phyloP scores from a whole-genome alignment of 2,113 vertebrate species.

The Hyaena hyaena region DNA sequence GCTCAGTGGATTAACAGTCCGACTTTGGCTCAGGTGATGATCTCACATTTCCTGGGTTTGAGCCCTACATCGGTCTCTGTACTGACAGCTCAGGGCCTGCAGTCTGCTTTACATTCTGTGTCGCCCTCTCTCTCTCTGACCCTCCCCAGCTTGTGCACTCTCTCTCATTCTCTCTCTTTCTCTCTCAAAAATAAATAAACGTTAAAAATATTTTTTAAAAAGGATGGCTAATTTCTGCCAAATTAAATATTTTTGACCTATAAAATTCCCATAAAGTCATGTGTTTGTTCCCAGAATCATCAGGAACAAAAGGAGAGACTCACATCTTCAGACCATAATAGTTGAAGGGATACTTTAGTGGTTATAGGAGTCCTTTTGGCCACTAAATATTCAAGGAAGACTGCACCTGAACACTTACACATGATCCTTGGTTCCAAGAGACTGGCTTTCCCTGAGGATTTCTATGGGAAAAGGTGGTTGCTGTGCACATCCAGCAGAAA shows the following conservation, averaged over 20 bases:
- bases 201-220: too few species aligned
- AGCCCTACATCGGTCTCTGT: too few species aligned
- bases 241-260: not conserved
- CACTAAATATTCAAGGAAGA: not conserved
- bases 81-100: too few species aligned
- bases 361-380: not conserved
- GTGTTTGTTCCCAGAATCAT: not conserved
- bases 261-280: not conserved
- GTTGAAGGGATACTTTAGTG: not conserved
- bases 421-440: not conserved
- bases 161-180: too few species aligned
- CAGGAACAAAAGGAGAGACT: not conserved
- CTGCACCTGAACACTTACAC: not conserved
- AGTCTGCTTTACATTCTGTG: too few species aligned
- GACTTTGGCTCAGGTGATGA: too few species aligned
- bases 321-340: not conserved
- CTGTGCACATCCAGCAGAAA: not conserved
- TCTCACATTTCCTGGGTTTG: too few species aligned
- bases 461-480: not conserved
- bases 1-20: too few species aligned
- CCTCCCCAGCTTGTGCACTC: too few species aligned
- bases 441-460: not conserved
- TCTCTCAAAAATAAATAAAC: too few species aligned
- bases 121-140: too few species aligned
- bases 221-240: not conserved